phyloP scores from a whole-genome alignment of 2,888 invertebrate genomes.

The Aplocera efformata region DNA sequence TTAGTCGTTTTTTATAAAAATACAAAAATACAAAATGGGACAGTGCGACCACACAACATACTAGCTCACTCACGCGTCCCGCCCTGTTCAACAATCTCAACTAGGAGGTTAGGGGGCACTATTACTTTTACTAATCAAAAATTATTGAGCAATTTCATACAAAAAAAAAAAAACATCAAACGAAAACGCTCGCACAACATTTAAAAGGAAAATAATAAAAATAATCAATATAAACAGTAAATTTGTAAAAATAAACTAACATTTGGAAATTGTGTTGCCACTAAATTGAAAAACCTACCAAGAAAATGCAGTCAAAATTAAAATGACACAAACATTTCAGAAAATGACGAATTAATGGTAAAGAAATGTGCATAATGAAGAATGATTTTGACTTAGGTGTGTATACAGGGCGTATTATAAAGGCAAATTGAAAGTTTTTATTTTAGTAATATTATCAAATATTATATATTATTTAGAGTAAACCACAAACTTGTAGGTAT shows the following conservation, averaged over 20 bases:
- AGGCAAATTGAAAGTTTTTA: constrained; percentile 44
- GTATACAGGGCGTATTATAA: constrained; percentile 45
- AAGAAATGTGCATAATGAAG: constrained; percentile 33
- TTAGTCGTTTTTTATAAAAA: constrained; percentile 77
- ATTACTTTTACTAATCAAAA: constrained; percentile 45
- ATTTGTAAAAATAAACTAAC: constrained; percentile 34
- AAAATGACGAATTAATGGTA: constrained; percentile 34
- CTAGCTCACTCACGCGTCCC: constrained; percentile 61
- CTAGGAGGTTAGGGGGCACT: constrained; percentile 67
- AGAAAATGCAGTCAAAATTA: constrained; percentile 38
- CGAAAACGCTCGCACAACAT: constrained; percentile 45
- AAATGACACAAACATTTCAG: constrained; percentile 47
- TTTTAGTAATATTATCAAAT: constrained; percentile 37
- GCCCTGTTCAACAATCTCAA: constrained; percentile 49
- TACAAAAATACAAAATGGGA: constrained; percentile 81
- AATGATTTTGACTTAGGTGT: too few species aligned
- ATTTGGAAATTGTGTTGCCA: constrained; percentile 36
- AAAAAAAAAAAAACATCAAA: constrained; percentile 53
- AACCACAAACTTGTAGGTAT: constrained; percentile 38
- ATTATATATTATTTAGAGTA: constrained; percentile 41
- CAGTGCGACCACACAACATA: constrained; percentile 67
- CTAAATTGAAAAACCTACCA: constrained; percentile 40
- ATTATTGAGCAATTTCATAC: constrained; percentile 73
- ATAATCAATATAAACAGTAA: constrained; percentile 17
- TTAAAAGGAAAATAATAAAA: constrained; percentile 24